Evolutionary conservation across 2,888 invertebrate species (phyloP).

Genomic region (Malthinus seriepunctatus): DNA sequence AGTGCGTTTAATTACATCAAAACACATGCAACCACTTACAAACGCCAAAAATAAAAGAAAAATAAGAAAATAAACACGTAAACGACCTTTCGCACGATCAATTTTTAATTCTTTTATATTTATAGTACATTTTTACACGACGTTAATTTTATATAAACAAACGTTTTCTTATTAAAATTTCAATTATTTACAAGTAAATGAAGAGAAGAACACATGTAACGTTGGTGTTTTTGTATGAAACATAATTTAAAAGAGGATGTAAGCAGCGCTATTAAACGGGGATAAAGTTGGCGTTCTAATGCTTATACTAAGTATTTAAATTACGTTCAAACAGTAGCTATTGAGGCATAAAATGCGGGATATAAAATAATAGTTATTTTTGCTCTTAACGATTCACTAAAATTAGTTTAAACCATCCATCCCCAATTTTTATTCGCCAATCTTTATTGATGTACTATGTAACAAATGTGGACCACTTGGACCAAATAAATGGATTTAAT

Average conservation of each 20-base stretch:
- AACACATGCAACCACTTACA: neutral
- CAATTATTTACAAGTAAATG: neutral
- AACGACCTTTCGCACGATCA: neutral
- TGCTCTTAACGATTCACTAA: too few species aligned
- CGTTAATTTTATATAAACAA: conserved; percentile 12
- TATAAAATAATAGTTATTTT: conserved; percentile 19
- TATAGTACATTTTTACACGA: conserved; percentile 5
- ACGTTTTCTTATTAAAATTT: conserved; percentile 10
- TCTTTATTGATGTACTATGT: too few species aligned
- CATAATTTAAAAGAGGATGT: conserved; percentile 33
- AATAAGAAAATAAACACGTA: neutral
- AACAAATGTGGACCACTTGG: too few species aligned
- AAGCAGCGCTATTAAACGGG: conserved; percentile 31
- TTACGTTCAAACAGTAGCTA: conserved; percentile 31
- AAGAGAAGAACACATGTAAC: conserved; percentile 14
- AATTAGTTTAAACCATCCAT: too few species aligned
- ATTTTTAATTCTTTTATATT: neutral
- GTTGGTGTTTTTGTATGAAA: conserved; percentile 25
- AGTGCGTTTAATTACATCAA: neutral
- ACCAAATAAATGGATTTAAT: too few species aligned
- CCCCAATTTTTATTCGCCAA: too few species aligned
- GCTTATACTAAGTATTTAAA: conserved; percentile 34
- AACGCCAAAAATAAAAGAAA: neutral
- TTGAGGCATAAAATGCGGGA: conserved; percentile 26
- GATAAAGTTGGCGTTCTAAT: conserved; percentile 23